phyloP scores from a whole-genome alignment of 2,113 vertebrate species.

The Peucedramus taeniatus region DNA sequence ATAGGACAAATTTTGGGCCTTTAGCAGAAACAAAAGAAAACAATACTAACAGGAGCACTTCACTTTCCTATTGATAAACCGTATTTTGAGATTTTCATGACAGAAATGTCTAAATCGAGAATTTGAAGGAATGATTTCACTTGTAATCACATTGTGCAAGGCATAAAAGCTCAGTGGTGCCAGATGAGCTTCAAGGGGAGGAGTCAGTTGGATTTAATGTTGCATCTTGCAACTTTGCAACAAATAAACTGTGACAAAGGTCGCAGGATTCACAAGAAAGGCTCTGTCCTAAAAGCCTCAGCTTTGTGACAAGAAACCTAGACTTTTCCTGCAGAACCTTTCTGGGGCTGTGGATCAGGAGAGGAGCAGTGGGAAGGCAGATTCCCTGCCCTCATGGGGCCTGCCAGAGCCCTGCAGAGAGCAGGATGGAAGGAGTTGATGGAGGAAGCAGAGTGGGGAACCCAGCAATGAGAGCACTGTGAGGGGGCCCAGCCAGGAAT shows the following conservation, averaged over 20 bases:
- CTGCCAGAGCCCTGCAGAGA: neutral
- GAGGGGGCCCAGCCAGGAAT: neutral
- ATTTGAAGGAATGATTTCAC: neutral
- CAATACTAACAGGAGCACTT: neutral
- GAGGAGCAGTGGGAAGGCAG: neutral
- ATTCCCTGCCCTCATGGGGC: accelerated
- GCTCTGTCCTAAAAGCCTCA: neutral
- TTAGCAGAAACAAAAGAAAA: neutral
- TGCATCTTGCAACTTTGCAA: neutral
- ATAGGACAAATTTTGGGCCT: neutral
- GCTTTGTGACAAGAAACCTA: neutral
- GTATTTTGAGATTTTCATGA: neutral
- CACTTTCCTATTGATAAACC: neutral
- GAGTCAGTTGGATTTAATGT: neutral
- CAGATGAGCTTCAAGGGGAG: neutral
- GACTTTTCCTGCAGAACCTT: neutral
- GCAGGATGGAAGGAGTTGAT: neutral
- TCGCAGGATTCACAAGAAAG: neutral
- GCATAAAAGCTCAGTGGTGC: neutral
- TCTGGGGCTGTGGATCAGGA: neutral
- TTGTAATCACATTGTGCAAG: neutral
- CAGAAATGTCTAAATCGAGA: neutral
- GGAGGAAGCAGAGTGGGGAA: neutral
- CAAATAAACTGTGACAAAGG: neutral
- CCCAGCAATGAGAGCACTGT: accelerated